Evolutionary conservation across 2,888 invertebrate species (phyloP).

Genomic region (Timandra comae): DNA sequence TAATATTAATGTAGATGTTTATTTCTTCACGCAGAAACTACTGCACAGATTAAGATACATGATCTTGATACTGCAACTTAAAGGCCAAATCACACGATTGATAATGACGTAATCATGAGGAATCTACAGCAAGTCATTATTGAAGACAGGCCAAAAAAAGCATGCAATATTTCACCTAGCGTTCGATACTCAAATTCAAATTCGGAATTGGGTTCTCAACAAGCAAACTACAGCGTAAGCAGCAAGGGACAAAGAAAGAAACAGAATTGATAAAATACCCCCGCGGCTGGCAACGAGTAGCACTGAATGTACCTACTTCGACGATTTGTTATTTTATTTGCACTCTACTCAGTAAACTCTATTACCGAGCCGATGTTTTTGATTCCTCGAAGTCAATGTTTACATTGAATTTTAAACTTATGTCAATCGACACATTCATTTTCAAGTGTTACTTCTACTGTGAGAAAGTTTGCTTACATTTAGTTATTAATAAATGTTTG

Average conservation of each 20-base stretch:
- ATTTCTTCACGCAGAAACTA: conserved; percentile 5
- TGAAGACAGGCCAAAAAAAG: no score
- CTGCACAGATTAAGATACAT: no score
- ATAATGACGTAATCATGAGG: no score
- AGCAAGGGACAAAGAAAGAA: conserved; percentile 49
- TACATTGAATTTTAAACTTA: conserved; percentile 63
- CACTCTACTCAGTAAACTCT: conserved; percentile 66
- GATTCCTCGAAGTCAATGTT: conserved; percentile 66
- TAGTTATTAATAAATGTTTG: no score
- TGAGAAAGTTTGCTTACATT: conserved; percentile 42
- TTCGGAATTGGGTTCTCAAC: no score
- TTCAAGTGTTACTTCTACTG: conserved; percentile 41
- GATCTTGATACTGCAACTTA: no score
- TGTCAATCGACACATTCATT: conserved; percentile 64
- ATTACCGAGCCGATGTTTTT: conserved; percentile 66
- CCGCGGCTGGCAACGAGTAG: conserved; percentile 37
- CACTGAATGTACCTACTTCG: conserved; percentile 45
- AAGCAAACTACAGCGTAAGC: conserved; percentile 30
- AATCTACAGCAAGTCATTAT: no score
- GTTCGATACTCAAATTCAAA: no score
- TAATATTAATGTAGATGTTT: no score
- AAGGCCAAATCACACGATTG: no score
- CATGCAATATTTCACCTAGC: no score
- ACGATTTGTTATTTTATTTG: conserved; percentile 69
- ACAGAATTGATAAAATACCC: conserved; percentile 47